Base-by-base conservation (phyloP, 1,140 invertebrate genomes). In the Heliconius congener region DNA sequence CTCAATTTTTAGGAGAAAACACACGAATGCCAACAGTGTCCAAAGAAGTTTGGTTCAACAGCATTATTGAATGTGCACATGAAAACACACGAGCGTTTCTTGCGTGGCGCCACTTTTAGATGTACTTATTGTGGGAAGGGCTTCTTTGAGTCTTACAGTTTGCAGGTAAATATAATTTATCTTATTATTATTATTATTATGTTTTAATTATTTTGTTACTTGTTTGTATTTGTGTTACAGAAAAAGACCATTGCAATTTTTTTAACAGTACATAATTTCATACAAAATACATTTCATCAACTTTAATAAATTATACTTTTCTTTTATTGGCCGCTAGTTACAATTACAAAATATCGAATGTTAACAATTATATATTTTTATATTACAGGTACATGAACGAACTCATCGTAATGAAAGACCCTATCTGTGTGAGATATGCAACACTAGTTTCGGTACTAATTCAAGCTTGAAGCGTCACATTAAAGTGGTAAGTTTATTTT, bases 1-100 rank as follows among this genome's bases (percentile, higher is more conserved):
- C 19, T 9, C 55, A n/a, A 3, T 37, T 71, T 71, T 81, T 0
- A 95, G 82, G 95, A 96, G 78, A 96, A 96, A 81, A 95, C 95
- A 0, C 95, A 95, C 77, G 94, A 88, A 0, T 97, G 96, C 82
- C 86, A 91, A 1, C 90, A 95, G 34, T 96, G 96, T 85, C 94
- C 95, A 1, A 96, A 96, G 86, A 95, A 93, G 79, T 96, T 96
- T 83, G 95, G 95, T 0, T 96, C 96, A n/a, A 93, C 94, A 52
- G 95, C 95, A 23, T 94, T 96, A n/a, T 90, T 96, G 19, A 95
- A 95, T 72, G 95, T 95, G 71, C 96, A 96, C 79, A 92, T 95
- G 79, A 95, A 96, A 50, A 95, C 95, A 0, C 96, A 96, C 84
- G 92, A 92, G 79, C 78, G 90, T 0, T 78, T 86, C 9, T 74